Evolutionary conservation across 2,113 vertebrate species (phyloP), one percentile per base, ranked within the genome.

Genomic region (Urocolius indicus): DNA sequence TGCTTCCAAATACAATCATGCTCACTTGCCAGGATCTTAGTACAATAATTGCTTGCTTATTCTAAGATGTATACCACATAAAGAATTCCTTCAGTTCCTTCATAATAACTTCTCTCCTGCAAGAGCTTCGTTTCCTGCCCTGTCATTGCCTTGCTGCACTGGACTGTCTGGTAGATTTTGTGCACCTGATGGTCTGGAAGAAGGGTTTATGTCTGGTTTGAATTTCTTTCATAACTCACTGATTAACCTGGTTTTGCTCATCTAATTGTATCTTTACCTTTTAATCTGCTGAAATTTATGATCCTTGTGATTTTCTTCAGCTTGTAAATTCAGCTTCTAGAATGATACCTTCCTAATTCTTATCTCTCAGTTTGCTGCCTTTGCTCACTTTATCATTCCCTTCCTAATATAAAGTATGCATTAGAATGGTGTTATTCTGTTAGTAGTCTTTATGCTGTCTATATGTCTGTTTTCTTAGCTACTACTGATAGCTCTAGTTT

Each of bases 361-460:
- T 36, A 75, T 66, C 27, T 81, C 65, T 45, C 20, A 41, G 18
- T 59, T 80, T 88, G 43, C 62, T n/a, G 48, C 2, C 34, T 61
- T 82, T 32, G 63, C 86, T 75, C 13, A 26, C 12, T 72, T 21
- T 58, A 20, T 84, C 30, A 52, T 57, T 14, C 26, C 17, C 24
- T 84, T 87, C n/a, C 38, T 36, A 41, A 8, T 2, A 69, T 41
- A 68, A 81, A 14, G 5, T 54, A 4, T 32, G 21, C 4, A 1
- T 80, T 91, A 77, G 13, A n/a, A 38, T 7, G 3, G 9, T 41
- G 5, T 46, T 66, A 21, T 16, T 88, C n/a, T 0, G 0, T 48
- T 80, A n/a, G 26, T 16, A 54, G n/a, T 23, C 73, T 71, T 62
- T 16, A 19, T 67, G 27, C 51, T 89, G 14, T 43, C 55, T 77